A percentile compares a stretch with the other conserved stretches of the same genome.
These are phyloP conservation scores for Hiodon tergisus DNA, from an alignment of 2,113 vertebrate genomes.

Conservation along the genomic window DNA sequence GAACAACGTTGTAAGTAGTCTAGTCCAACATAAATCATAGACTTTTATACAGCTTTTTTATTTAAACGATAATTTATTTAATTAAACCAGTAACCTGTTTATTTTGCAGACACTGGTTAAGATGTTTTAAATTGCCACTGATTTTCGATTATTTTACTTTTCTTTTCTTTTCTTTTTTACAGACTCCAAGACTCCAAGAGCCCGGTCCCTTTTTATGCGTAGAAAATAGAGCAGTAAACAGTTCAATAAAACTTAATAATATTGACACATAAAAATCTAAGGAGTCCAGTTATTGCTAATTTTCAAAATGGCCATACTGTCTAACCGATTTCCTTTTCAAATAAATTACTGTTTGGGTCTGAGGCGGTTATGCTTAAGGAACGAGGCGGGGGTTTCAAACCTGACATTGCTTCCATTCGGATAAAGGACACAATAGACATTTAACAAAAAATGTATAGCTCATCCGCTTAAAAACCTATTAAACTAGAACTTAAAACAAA, in stretches of 20 bases:
- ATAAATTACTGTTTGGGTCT: conserved; percentile 41
- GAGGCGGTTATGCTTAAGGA: conserved; percentile 15
- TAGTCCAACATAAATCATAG: not conserved
- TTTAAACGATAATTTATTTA: not conserved
- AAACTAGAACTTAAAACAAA: conserved; percentile 51
- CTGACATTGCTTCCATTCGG: not conserved
- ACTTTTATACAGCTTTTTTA: not conserved
- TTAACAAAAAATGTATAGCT: not conserved
- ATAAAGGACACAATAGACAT: not conserved
- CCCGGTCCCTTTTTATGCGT: conserved; percentile 10
- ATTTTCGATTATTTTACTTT: conserved; percentile 12
- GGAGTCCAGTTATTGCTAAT: conserved; percentile 33
- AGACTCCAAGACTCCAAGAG: not conserved
- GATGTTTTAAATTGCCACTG: not conserved
- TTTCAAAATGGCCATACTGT: conserved; percentile 38
- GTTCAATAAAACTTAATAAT: conserved; percentile 44
- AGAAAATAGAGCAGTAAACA: conserved; percentile 38
- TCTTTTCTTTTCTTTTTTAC: not conserved
- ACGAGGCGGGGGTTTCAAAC: not conserved
- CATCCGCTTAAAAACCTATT: not conserved
- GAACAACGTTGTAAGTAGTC: not conserved
- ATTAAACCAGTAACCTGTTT: conserved; percentile 3
- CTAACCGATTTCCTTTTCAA: conserved; percentile 40
- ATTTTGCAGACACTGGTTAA: not conserved
- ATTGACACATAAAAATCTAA: conserved; percentile 40